Percentiles rank a stretch among this genome's conserved stretches.
phyloP scores from a whole-genome alignment of 2,113 vertebrate genomes.

The Scatophagus argus region DNA sequence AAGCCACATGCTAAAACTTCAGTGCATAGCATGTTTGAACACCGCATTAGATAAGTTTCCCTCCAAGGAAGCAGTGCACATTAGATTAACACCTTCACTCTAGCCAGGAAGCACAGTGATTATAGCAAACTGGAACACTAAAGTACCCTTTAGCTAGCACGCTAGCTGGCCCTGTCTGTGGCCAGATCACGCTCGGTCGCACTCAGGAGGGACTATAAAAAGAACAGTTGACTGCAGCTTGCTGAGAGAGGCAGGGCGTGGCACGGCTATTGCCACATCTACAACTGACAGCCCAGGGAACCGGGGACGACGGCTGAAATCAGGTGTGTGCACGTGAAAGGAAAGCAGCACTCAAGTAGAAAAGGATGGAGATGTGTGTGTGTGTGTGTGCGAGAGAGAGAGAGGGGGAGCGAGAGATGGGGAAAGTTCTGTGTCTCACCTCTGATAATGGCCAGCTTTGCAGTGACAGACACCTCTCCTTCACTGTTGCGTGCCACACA shows the following conservation, averaged over 20 bases:
- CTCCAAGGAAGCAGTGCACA: constrained; percentile 55
- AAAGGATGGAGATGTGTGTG: not conserved
- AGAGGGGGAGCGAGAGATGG: not conserved
- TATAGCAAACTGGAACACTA: constrained; percentile 50
- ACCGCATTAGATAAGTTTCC: constrained; percentile 61
- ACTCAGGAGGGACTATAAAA: constrained; percentile 73
- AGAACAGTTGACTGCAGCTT: constrained; percentile 66
- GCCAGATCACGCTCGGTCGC: constrained; percentile 58
- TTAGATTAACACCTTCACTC: constrained; percentile 70
- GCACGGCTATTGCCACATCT: constrained; percentile 55
- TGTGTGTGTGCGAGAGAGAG: not conserved
- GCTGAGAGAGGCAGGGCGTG: constrained; percentile 65
- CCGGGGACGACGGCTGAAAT: constrained; percentile 13
- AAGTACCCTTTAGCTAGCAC: constrained; percentile 42
- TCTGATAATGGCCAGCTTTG: constrained; percentile 97
- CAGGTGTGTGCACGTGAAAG: constrained; percentile 37
- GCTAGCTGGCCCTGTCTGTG: constrained; percentile 42
- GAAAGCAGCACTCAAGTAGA: constrained; percentile 31
- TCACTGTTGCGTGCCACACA: constrained; percentile 94
- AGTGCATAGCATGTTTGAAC: constrained; percentile 53
- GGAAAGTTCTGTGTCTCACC: constrained; percentile 82
- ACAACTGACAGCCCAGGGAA: constrained; percentile 48
- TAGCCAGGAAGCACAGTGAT: constrained; percentile 46
- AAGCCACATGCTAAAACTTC: constrained; percentile 62
- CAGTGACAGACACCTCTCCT: constrained; percentile 91